phyloP scores from a whole-genome alignment of 2,113 vertebrate species.

The Microcebus tavaratra region DNA sequence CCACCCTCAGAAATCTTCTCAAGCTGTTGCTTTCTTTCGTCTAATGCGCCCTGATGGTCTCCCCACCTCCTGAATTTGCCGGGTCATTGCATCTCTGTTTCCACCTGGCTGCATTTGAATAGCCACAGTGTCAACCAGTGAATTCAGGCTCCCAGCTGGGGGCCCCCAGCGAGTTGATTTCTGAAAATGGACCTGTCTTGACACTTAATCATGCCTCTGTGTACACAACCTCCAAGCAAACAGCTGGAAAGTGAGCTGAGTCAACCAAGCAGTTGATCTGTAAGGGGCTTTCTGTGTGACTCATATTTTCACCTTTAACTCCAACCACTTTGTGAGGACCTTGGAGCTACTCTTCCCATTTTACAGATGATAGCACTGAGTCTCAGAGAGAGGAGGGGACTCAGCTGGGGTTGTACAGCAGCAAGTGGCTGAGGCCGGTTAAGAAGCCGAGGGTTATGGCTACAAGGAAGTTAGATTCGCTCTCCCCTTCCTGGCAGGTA shows the following conservation, averaged over 20 bases:
- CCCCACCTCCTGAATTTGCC: not conserved
- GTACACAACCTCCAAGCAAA: not conserved
- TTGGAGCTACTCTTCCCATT: not conserved
- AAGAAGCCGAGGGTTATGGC: not conserved
- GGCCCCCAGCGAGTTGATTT: not conserved
- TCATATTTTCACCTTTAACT: not conserved
- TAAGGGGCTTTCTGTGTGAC: not conserved
- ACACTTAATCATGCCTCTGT: not conserved
- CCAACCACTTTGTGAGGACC: not conserved
- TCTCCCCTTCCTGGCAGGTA: not conserved
- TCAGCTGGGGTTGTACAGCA: not conserved
- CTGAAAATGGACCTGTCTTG: not conserved
- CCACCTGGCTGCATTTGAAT: not conserved
- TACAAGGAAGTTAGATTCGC: not conserved
- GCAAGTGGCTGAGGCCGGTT: not conserved
- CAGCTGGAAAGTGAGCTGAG: not conserved
- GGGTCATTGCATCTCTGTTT: not conserved
- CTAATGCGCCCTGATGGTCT: not conserved
- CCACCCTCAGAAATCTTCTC: not conserved
- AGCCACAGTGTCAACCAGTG: not conserved
- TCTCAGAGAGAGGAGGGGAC: not conserved
- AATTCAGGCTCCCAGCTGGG: not conserved
- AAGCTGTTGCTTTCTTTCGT: not conserved
- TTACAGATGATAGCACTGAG: not conserved
- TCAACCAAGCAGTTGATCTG: rapidly evolving